Evolutionary conservation across 1,140 invertebrate species (phyloP).

Genomic region (Achroia grisella): DNA sequence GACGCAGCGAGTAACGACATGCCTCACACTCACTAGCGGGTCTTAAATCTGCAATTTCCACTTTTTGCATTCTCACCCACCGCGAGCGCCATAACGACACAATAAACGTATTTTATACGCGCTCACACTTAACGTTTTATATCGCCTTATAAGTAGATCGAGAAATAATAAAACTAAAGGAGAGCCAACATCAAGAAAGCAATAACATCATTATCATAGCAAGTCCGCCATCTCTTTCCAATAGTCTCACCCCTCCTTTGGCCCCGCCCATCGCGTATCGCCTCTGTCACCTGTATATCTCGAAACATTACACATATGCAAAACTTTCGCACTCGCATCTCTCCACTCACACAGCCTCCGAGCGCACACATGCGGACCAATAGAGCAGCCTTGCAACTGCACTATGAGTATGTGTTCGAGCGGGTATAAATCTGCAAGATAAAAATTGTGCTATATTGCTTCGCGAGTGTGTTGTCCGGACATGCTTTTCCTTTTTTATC

Average conservation of each 20-base stretch:
- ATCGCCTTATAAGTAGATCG: slow-evolving; percentile 72
- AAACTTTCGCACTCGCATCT: slow-evolving; percentile 65
- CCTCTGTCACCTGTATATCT: slow-evolving; percentile 70
- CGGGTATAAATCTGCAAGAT: slow-evolving; percentile 66
- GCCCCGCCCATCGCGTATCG: slow-evolving; percentile 67
- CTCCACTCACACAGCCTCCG: slow-evolving; percentile 36
- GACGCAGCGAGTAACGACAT: slow-evolving; percentile 19
- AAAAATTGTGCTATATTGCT: slow-evolving; percentile 67
- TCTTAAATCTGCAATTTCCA: slow-evolving; percentile 56
- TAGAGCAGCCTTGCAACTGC: slow-evolving; percentile 23
- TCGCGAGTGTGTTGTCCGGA: slow-evolving; percentile 36
- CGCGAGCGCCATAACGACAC: slow-evolving; percentile 48
- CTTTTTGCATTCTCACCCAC: slow-evolving; percentile 52
- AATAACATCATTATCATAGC: slow-evolving; percentile 74
- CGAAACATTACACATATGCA: slow-evolving; percentile 73
- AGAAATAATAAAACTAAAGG: slow-evolving; percentile 72
- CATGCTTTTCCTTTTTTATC: slow-evolving; percentile 52
- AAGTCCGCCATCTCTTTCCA: slow-evolving; percentile 68
- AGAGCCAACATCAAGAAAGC: slow-evolving; percentile 69
- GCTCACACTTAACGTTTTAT: slow-evolving; percentile 67
- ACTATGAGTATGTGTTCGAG: slow-evolving; percentile 14
- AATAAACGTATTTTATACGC: slow-evolving; percentile 68
- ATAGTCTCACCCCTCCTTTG: slow-evolving; percentile 63
- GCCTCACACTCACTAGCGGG: slow-evolving; percentile 31
- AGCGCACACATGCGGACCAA: slow-evolving; percentile 19